These are phyloP conservation scores for Rhopalosiphum nymphaeae DNA, from an alignment of 2,888 invertebrate species.

Conservation along the genomic window DNA sequence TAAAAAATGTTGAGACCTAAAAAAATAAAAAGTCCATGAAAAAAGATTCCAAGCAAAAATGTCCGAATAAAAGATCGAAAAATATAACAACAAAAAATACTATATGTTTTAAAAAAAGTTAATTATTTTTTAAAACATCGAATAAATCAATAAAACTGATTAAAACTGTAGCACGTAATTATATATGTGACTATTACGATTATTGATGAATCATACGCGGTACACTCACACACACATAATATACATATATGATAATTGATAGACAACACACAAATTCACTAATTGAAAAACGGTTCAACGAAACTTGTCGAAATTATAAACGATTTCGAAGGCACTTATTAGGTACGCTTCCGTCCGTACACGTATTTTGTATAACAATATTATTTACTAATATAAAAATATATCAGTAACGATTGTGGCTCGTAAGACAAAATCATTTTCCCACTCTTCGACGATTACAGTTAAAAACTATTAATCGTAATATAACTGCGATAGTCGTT, in stretches of 20 bases:
- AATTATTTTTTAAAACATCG: not conserved
- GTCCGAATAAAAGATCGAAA: not conserved
- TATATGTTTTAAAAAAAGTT: not conserved
- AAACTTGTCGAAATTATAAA: not conserved
- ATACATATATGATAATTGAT: no score
- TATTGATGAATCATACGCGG: not conserved
- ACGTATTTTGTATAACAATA: not conserved
- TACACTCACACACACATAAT: not conserved
- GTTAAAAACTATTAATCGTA: not conserved
- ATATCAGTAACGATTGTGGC: not conserved
- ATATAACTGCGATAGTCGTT: not conserved
- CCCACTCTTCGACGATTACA: no score
- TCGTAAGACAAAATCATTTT: not conserved
- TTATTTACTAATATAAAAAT: not conserved
- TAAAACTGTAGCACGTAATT: not conserved
- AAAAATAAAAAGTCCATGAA: no score
- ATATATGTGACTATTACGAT: no score
- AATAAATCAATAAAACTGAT: not conserved
- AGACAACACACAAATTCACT: no score
- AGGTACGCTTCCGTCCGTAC: not conserved
- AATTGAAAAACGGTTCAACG: not conserved
- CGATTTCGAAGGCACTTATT: not conserved
- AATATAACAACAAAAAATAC: not conserved
- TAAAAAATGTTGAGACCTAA: no score
- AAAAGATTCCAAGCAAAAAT: no score